These are phyloP conservation scores for Chelonia mydas DNA, from an alignment of 2,797 vertebrate genomes.

Conservation along the genomic window DNA sequence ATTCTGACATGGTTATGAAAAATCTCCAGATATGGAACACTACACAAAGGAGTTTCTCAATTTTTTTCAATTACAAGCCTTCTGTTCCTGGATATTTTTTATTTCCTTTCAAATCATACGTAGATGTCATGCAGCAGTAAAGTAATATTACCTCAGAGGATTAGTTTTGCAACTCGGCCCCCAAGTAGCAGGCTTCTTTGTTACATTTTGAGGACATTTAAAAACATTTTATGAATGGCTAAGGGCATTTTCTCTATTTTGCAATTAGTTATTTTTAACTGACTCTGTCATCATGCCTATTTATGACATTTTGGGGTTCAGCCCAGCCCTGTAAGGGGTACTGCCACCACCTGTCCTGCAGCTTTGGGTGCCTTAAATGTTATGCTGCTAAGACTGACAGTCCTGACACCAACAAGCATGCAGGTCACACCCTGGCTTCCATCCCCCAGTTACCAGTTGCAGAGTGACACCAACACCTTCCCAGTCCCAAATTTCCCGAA, in stretches of 20 bases:
- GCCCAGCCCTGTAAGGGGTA: not conserved
- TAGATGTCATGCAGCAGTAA: slow-evolving; percentile 20
- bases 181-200: not conserved
- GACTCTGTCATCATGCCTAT: not conserved
- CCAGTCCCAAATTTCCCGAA: not conserved
- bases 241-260: not conserved
- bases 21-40: slow-evolving; percentile 14
- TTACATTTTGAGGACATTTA: not conserved
- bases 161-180: not conserved
- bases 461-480: not conserved
- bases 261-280: not conserved
- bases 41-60: slow-evolving; percentile 32
- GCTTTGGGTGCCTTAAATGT: not conserved
- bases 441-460: not conserved
- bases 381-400: not conserved
- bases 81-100: slow-evolving; percentile 46
- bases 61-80: slow-evolving; percentile 48
- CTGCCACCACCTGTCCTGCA: not conserved
- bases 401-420: not conserved
- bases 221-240: not conserved
- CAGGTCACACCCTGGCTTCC: not conserved
- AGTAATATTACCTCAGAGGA: slow-evolving; percentile 21
- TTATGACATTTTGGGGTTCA: not conserved
- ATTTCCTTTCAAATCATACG: slow-evolving; percentile 38
- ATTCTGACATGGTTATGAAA: slow-evolving; percentile 35